Evolutionary conservation across 2,113 vertebrate genomes (phyloP), one percentile per base, ranked within the genome.

Genomic region (Acanthisitta chloris): DNA sequence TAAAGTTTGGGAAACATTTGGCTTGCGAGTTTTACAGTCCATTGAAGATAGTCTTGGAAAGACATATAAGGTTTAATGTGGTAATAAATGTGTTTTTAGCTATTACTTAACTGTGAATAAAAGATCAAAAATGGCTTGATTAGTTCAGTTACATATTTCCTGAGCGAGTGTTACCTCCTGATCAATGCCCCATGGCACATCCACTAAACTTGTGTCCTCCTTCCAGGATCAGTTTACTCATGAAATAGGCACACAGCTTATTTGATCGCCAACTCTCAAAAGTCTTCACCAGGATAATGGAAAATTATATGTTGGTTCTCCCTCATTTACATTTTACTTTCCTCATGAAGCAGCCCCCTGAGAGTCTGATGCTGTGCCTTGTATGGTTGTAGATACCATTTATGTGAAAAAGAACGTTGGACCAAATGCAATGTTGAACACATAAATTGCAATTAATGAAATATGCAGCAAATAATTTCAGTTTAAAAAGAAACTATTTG

Each of bases 311-410:
- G 36, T 9, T 74, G 12, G 21, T 66, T 64, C 8, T 74, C 34
- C 51, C 21, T 84, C 51, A 14, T 66, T 81, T 74, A 17, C 3
- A 0, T 42, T 43, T n/a, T n/a, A 17, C n/a, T 76, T 82, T 58
- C 25, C 33, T 66, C 4, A 3, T n/a, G 43, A 77, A 73, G 29
- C 24, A 57, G 19, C 8, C 23, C 36, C 25, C n/a, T 33, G 62
- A 62, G 29, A 84, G 19, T 38, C 33, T 64, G 59, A 18, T 79
- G 34, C 49, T 78, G n/a, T 62, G 19, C 49, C 46, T 73, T 66
- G 29, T 36, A 18, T 0, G 0, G 15, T 13, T 74, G 21, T 46
- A 64, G 74, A 17, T 62, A 34, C 14, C 8, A 16, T 64, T 82
- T 82, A 14, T 76, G 36, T 65, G 45, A 49, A 72, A 38, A 54